Evolutionary conservation across 2,797 vertebrate species (phyloP).

Genomic region (Rhincodon typus): DNA sequence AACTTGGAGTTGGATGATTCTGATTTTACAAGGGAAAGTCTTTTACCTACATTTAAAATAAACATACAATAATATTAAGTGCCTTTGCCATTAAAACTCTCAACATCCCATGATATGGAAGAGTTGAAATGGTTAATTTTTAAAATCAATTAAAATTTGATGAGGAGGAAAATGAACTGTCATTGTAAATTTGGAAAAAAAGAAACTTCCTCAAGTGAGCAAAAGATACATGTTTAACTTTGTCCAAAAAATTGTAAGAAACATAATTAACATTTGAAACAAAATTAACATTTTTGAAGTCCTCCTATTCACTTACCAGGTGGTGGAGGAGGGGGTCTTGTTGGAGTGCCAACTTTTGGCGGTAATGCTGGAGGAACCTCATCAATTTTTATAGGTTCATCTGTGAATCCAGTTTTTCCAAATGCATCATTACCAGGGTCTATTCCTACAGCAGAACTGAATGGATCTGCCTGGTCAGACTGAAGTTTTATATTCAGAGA

Average conservation of each 20-base stretch:
- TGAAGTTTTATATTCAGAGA: constrained; percentile 45
- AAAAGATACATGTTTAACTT: neutral
- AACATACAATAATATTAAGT: neutral
- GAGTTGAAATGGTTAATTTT: neutral
- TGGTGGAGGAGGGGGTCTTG: constrained; percentile 87
- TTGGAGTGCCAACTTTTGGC: constrained; percentile 89
- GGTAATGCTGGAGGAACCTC: constrained; percentile 87
- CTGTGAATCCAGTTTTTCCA: constrained; percentile 77
- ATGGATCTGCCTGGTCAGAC: constrained; percentile 77
- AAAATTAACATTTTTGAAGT: neutral
- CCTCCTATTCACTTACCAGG: constrained; percentile 65
- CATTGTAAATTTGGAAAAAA: neutral
- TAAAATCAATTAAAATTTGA: neutral
- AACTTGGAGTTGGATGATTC: constrained; percentile 88
- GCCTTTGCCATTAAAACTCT: neutral
- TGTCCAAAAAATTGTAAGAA: neutral
- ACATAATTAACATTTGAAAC: neutral
- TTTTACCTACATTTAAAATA: constrained; percentile 72
- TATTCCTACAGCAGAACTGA: constrained; percentile 53
- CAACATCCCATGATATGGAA: neutral
- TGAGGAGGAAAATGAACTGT: neutral
- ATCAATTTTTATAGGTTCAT: constrained; percentile 60
- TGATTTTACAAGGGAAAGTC: constrained; percentile 73
- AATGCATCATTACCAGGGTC: constrained; percentile 48
- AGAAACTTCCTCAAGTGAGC: neutral